These are phyloP conservation scores for Pseudomyrmex sp. DNA, from an alignment of 1,140 invertebrate species.

Conservation along the genomic window DNA sequence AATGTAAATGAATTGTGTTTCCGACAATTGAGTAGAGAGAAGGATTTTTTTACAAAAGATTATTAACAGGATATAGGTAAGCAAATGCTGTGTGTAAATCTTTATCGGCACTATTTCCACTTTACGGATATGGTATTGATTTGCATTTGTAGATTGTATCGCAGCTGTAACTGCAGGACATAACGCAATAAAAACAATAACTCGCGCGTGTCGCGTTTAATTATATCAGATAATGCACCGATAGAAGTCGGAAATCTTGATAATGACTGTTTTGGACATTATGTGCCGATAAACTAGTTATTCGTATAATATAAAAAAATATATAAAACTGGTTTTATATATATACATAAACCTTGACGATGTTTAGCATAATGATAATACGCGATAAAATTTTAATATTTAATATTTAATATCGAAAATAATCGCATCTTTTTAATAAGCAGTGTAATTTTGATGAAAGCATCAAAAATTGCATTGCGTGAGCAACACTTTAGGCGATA, in stretches of 20 bases:
- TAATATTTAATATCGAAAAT: neutral
- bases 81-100: neutral
- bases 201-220: neutral
- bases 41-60: conserved; percentile 14
- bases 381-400: neutral
- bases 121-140: neutral
- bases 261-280: neutral
- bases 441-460: neutral
- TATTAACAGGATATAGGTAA: neutral
- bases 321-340: conserved; percentile 20
- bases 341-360: neutral
- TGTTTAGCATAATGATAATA: neutral
- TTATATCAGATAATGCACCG: conserved; percentile 7
- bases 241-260: conserved; percentile 16
- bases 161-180: neutral
- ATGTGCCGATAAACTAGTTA: neutral
- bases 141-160: conserved; percentile 25
- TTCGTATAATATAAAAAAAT: neutral
- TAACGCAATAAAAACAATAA: conserved; percentile 32
- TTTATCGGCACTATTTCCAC: neutral
- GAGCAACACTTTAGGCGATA: neutral
- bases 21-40: neutral
- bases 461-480: neutral
- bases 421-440: neutral
- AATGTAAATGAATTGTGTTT: neutral